Base-by-base conservation (phyloP, 2,888 invertebrate species). In the Mythimna impura region DNA sequence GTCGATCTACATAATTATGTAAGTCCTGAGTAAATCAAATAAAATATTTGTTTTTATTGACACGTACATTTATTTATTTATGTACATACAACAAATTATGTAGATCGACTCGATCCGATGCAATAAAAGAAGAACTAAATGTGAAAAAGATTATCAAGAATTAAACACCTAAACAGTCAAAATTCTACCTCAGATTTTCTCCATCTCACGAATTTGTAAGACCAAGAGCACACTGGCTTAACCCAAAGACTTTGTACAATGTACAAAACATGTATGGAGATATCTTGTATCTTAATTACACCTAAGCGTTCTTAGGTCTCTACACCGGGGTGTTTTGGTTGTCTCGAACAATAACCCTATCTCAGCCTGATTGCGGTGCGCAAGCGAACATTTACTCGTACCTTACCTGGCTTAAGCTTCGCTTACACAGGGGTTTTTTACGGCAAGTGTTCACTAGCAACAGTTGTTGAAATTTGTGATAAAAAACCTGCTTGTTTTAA, bases 271-370 rank as follows among this genome's bases (percentile, higher is more conserved):
- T 67, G 54, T 54, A 60, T 54, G 58, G 64, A 70, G 50, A 71
- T 76, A 71, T 70, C 67, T 55, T 55, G 57, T 62, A 76, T n/a
- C 54, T 77, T 78, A 83, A 84, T 79, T 72, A 70, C 71, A 66
- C 60, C 47, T 77, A 65, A 66, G 63, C 54, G 72, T 77, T 73
- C 76, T 75, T 74, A 73, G 73, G 67, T 66, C 61, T 43, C 54
- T 67, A 68, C 65, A 62, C 57, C 50, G 60, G 57, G 73, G 64
- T 81, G 71, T 81, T 78, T 76, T 75, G 60, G 76, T 25, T 76
- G 63, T 71, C 71, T 78, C 66, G 65, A 80, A 83, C 83, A 86
- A 83, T 86, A 87, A 84, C 80, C 71, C 67, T 80, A 83, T 82
- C 77, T 81, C 77, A 73, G 70, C 71, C 77, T 81, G 84, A 86